phyloP scores from a whole-genome alignment of 2,113 vertebrate species.

The Cinclus mexicanus region DNA sequence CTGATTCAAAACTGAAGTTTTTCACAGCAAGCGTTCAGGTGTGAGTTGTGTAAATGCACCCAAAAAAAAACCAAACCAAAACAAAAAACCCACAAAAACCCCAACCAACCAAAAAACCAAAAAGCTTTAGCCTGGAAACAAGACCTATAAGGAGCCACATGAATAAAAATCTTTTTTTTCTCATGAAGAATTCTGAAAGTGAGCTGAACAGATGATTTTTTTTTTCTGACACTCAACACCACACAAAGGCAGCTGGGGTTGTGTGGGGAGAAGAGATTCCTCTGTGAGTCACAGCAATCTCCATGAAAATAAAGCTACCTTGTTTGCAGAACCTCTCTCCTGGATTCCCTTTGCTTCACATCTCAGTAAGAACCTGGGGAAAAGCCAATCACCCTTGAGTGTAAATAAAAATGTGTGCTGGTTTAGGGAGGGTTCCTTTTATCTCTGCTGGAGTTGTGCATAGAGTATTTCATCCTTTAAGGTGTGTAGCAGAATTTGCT shows the following conservation, averaged over 20 bases:
- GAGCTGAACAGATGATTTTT: not conserved
- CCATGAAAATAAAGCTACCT: not conserved
- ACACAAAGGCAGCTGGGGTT: not conserved
- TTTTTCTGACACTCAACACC: not conserved
- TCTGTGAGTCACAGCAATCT: not conserved
- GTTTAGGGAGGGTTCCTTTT: not conserved
- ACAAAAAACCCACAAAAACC: not conserved
- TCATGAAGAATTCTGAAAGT: not conserved
- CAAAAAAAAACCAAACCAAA: not conserved
- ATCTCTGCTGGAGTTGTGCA: not conserved
- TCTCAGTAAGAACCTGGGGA: not conserved
- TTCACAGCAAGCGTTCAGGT: not conserved
- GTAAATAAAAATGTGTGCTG: conserved; percentile 40
- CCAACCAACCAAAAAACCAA: not conserved
- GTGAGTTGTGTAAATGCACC: not conserved
- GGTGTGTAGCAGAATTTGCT: conserved; percentile 21
- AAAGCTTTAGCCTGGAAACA: not conserved
- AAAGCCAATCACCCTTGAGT: conserved; percentile 5
- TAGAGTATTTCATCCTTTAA: conserved; percentile 1
- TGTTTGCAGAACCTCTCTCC: conserved; percentile 16
- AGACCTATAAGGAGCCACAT: not conserved
- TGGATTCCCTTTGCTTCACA: not conserved
- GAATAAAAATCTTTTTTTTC: not conserved
- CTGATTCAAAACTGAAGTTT: not conserved
- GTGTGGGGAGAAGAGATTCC: not conserved